These are phyloP conservation scores for Drosophila nikananu DNA, from an alignment of 1,140 invertebrate genomes.

Conservation along the genomic window DNA sequence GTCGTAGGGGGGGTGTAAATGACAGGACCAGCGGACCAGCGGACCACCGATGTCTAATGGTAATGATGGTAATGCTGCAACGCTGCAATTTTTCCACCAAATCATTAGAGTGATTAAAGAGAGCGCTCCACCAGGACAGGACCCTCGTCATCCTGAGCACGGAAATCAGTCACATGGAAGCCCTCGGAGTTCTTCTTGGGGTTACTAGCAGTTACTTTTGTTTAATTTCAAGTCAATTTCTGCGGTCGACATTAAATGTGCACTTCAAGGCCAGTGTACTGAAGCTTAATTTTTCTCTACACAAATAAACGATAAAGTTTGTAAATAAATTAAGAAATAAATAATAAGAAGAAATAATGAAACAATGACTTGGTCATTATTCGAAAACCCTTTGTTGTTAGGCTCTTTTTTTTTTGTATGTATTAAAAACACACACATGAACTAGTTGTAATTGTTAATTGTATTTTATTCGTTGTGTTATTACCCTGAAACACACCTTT, in stretches of 20 bases:
- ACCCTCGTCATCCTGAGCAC: constrained; percentile 36
- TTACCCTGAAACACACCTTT: background rate
- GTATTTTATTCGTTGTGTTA: constrained; percentile 27
- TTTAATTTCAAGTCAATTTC: constrained; percentile 7
- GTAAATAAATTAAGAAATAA: constrained; percentile 22
- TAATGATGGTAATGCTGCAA: constrained; percentile 35
- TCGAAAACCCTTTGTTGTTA: constrained; percentile 12
- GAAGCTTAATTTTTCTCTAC: background rate
- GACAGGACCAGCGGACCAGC: background rate
- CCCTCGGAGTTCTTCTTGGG: background rate
- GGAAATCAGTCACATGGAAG: constrained; percentile 27
- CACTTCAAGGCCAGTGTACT: background rate
- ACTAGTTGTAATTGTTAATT: constrained; percentile 31
- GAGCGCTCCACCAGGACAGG: constrained; percentile 21
- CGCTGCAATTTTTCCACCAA: constrained; percentile 36
- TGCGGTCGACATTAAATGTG: background rate
- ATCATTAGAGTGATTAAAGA: constrained; percentile 56
- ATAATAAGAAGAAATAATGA: background rate
- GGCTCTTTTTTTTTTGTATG: constrained; percentile 21
- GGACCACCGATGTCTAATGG: constrained; percentile 10
- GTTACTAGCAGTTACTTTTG: background rate
- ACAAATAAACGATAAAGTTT: constrained; percentile 1
- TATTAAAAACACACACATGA: background rate
- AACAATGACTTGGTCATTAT: constrained; percentile 2
- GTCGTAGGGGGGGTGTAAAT: constrained; percentile 13